Evolutionary conservation across 2,113 vertebrate genomes (phyloP), one percentile per base, ranked within the genome.

Genomic region (Mormyrus iriodes): DNA sequence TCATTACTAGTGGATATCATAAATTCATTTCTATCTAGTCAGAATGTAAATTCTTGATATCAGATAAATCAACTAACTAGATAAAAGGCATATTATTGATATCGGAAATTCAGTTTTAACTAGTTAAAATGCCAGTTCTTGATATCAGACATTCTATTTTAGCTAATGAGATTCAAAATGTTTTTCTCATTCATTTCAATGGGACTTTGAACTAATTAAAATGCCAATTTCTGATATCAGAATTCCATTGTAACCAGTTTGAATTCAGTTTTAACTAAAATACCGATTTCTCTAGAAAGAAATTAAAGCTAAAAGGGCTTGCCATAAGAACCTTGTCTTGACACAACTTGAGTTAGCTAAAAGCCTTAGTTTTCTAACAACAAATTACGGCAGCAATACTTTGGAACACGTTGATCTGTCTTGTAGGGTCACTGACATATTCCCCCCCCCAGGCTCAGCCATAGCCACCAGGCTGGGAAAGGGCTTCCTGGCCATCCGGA

Each of bases 401-500:
- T 76, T 76, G 69, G 42, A 83, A 17, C 13, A 48, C n/a, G 88
- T 79, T 5, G 58, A 49, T 3, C 7, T 73, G 52, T 86, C 35
- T 49, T 8, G 19, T 0, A 39, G 46, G 49, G 42, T 51, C 4
- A 35, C 24, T 52, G 6, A 13, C 12, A 9, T 3, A 27, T 8
- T 7, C 21, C 46, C 12, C 27, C 89, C 53, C 91, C 4, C 89
- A 98, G 97, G 97, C 0, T 92, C 96, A 0, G 95, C 96, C 0
- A 88, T 94, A 0, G 97, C 97, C 0, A 84, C 89, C 31, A 12
- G 1, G 0, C 95, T 98, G 19, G 92, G 1, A 44, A 97, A 97
- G 93, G 97, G 97, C 39, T 98, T 97, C 90, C 91, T 98, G 92
- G 95, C 97, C 9, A 91, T 97, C 88, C 96, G 96, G 39, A 98